phyloP scores from a whole-genome alignment of 1,140 invertebrate genomes.

The Microplitis demolitor region DNA sequence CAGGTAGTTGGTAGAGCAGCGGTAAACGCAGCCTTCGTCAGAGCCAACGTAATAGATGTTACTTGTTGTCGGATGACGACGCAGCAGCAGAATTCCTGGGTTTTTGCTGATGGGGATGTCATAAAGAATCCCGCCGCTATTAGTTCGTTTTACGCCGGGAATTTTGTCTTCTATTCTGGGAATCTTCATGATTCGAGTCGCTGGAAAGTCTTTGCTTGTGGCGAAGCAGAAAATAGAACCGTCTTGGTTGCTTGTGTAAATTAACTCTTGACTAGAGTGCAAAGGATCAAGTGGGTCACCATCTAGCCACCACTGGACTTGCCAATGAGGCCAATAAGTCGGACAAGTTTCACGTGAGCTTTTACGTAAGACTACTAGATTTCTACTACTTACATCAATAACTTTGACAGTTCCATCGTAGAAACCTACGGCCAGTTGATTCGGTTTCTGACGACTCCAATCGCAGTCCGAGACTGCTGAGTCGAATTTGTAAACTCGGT shows the following conservation, averaged over 20 bases:
- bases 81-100: slow-evolving; percentile 67
- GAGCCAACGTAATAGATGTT: slow-evolving; percentile 81
- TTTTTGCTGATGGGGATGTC: slow-evolving; percentile 64
- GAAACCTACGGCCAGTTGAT: slow-evolving; percentile 79
- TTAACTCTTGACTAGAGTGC: slow-evolving; percentile 42
- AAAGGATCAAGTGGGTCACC: slow-evolving; percentile 24
- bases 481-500: slow-evolving; percentile 71
- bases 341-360: slow-evolving; percentile 62
- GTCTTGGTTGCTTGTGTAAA: slow-evolving; percentile 50
- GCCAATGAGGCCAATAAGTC: slow-evolving; percentile 71
- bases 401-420: slow-evolving; percentile 78
- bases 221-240: slow-evolving; percentile 47
- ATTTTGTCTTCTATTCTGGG: slow-evolving; percentile 67
- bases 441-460: slow-evolving; percentile 72
- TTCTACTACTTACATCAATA: slow-evolving; percentile 68
- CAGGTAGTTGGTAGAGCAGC: slow-evolving; percentile 71
- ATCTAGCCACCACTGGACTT: slow-evolving; percentile 58
- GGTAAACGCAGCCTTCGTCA: slow-evolving; percentile 81
- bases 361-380: slow-evolving; percentile 60
- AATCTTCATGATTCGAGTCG: slow-evolving; percentile 67
- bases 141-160: slow-evolving; percentile 46
- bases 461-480: slow-evolving; percentile 74
- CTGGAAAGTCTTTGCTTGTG: slow-evolving; percentile 59
- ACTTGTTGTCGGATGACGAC: slow-evolving; percentile 69
- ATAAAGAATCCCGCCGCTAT: slow-evolving; percentile 51